A percentile compares a stretch with the other conserved stretches of the same genome.
These are phyloP conservation scores for Sylvia atricapilla DNA, from an alignment of 2,113 vertebrate species.

Conservation along the genomic window DNA sequence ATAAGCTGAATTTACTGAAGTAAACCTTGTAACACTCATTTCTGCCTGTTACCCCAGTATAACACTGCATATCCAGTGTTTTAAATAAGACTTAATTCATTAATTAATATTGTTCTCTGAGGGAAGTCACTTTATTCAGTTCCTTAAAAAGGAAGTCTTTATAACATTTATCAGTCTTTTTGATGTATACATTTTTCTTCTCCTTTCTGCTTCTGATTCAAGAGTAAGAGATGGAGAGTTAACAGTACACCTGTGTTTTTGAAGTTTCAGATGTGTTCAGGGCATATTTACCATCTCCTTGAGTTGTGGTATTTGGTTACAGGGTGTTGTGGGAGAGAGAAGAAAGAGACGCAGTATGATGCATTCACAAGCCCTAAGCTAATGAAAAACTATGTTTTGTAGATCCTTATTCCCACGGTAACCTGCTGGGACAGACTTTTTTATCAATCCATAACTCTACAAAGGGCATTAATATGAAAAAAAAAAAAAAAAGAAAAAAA, in stretches of 20 bases:
- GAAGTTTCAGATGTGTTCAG: constrained; percentile 28
- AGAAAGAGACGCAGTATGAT: background rate
- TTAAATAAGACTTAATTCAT: background rate
- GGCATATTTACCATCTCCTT: constrained; percentile 24
- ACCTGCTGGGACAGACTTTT: constrained; percentile 12
- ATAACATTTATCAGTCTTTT: background rate
- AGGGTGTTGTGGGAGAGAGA: constrained; percentile 24
- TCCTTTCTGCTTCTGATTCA: background rate
- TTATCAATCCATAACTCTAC: constrained; percentile 11
- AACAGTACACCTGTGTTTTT: background rate
- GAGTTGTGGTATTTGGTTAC: constrained; percentile 46
- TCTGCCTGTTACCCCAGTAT: background rate
- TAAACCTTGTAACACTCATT: background rate
- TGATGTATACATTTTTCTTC: background rate
- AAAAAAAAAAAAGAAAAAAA: background rate
- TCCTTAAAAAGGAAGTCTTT: background rate
- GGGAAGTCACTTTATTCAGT: background rate
- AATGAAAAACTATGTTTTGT: constrained; percentile 25
- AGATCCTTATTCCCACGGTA: constrained; percentile 36
- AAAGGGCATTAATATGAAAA: background rate
- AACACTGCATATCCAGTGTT: background rate
- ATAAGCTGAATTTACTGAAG: background rate
- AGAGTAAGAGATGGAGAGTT: background rate
- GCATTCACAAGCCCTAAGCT: background rate
- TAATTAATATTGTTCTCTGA: background rate